Evolutionary conservation across 2,113 vertebrate species (phyloP).

Genomic region (Hippolais icterina): DNA sequence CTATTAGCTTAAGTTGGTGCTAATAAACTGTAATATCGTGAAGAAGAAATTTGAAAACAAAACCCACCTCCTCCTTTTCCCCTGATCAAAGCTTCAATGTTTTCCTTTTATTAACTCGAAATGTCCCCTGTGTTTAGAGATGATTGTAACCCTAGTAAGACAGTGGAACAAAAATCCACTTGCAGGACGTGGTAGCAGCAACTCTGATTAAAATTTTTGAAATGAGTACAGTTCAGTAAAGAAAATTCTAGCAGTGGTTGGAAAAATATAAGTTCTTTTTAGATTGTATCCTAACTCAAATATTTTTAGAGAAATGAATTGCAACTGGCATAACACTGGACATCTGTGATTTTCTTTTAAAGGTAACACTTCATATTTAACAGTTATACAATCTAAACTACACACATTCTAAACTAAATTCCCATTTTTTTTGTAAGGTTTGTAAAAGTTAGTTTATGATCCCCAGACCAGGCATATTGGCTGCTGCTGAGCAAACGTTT

Average conservation of each 20-base stretch:
- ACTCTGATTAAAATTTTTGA: background rate
- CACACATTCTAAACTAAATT: background rate
- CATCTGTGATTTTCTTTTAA: background rate
- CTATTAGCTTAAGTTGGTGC: constrained; percentile 15
- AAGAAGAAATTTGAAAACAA: background rate
- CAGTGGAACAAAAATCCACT: background rate
- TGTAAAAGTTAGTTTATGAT: background rate
- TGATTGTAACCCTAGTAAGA: background rate
- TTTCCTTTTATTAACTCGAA: constrained; percentile 45
- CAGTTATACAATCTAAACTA: background rate
- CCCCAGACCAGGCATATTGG: background rate
- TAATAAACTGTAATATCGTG: constrained; percentile 37
- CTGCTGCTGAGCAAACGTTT: background rate
- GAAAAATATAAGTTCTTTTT: background rate
- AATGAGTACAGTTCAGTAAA: background rate
- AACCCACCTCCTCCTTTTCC: background rate
- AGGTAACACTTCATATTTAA: background rate
- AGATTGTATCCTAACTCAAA: background rate
- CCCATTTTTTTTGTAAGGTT: background rate
- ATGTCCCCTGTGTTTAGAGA: constrained; percentile 19
- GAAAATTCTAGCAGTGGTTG: background rate
- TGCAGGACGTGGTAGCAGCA: background rate
- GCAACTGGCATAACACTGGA: background rate
- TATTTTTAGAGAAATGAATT: background rate
- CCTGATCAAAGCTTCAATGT: constrained; percentile 30